Evolutionary conservation across 2,888 invertebrate genomes (phyloP).

Genomic region (Dusona sp.): DNA sequence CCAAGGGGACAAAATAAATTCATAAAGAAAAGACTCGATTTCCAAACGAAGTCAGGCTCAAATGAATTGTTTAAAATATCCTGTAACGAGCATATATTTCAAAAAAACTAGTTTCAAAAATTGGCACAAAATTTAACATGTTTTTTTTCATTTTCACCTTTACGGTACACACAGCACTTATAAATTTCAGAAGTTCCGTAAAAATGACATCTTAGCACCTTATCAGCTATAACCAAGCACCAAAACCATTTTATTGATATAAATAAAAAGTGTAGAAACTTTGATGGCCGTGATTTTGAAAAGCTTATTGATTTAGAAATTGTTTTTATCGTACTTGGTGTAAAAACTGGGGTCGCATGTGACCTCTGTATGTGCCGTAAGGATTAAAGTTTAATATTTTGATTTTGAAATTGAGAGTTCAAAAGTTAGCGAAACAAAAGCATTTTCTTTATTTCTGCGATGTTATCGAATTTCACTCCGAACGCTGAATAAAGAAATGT

Average conservation of each 20-base stretch:
- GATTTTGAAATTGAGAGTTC: neutral
- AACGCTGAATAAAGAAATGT: neutral
- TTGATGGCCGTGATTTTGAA: neutral
- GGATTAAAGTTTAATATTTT: neutral
- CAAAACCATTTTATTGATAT: neutral
- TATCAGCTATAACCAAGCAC: neutral
- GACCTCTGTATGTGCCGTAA: neutral
- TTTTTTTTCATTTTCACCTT: neutral
- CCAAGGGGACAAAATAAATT: neutral
- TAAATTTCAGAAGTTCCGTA: neutral
- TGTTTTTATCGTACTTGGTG: neutral
- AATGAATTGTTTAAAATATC: neutral
- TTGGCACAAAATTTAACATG: neutral
- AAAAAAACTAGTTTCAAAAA: neutral
- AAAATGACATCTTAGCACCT: neutral
- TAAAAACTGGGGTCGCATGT: neutral
- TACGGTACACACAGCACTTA: neutral
- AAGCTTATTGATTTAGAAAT: neutral
- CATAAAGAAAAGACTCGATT: neutral
- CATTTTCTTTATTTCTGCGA: neutral
- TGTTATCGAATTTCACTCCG: neutral
- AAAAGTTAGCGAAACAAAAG: neutral
- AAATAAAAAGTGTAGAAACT: neutral
- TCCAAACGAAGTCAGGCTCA: neutral
- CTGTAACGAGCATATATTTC: neutral